These are phyloP conservation scores for Lagopus muta DNA, from an alignment of 2,113 vertebrate genomes.

Conservation along the genomic window DNA sequence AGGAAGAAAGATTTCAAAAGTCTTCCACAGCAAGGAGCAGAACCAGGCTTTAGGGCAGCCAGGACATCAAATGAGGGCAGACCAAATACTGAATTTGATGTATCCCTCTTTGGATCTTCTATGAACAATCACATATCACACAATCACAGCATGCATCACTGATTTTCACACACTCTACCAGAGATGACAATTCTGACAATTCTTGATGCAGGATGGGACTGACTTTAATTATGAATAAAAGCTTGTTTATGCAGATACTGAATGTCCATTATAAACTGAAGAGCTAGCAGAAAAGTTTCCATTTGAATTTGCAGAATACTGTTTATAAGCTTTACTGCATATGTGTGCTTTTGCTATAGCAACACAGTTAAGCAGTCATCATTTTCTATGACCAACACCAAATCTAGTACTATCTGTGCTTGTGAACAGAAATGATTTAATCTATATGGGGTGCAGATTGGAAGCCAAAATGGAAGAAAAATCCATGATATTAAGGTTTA, in stretches of 20 bases:
- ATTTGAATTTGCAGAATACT: conserved; percentile 3
- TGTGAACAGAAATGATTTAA: neutral
- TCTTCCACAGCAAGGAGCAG: conserved; percentile 10
- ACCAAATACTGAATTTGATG: neutral
- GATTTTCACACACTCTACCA: accelerated
- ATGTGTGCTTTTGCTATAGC: conserved; percentile 29
- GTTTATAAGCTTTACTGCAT: conserved; percentile 31
- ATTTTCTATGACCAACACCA: neutral
- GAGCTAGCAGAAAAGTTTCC: neutral
- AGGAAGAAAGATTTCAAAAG: conserved; percentile 32
- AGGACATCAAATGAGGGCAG: neutral
- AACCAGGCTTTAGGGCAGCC: neutral
- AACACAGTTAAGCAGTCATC: conserved; percentile 19
- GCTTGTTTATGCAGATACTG: neutral
- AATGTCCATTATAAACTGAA: neutral
- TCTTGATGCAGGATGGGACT: conserved; percentile 3
- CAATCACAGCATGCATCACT: neutral
- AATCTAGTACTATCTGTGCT: neutral
- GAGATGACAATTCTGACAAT: neutral
- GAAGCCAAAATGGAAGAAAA: neutral
- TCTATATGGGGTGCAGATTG: neutral
- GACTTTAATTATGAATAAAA: neutral
- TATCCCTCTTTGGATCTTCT: neutral
- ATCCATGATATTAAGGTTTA: neutral
- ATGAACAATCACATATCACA: neutral